Percentiles rank a stretch among this genome's conserved stretches.
Conservation (phyloP, 1,140 invertebrate genomes). For the Leptonema lineaticorne region DNA sequence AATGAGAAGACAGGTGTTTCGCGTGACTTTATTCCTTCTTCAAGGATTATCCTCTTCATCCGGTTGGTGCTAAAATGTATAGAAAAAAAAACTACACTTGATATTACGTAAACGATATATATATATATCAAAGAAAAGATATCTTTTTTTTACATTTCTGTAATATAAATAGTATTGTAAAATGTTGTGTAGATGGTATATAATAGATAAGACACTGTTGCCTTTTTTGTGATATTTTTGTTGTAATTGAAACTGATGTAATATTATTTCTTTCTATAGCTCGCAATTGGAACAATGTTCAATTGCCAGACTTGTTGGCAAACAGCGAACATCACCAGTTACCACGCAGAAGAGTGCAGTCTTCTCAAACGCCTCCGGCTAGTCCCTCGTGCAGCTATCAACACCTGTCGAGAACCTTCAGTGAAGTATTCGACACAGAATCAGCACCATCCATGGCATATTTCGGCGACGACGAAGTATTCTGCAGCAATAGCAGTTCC, state of each 20-base stretch:
- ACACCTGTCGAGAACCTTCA: constrained; percentile 34
- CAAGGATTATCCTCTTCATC: not conserved
- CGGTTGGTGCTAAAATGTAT: too few relatives aligned
- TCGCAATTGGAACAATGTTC: constrained; percentile 19
- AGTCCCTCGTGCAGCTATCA: constrained; percentile 31
- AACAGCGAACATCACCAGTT: not conserved
- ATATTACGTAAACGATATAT: too few relatives aligned
- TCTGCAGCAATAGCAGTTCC: not conserved
- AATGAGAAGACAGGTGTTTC: not conserved
- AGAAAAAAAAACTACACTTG: too few relatives aligned
- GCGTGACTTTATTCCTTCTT: not conserved
- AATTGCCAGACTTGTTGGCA: constrained; percentile 5
- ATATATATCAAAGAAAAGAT: too few relatives aligned
- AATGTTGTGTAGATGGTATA: too few relatives aligned
- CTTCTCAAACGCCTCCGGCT: constrained; percentile 10
- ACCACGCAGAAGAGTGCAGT: constrained; percentile 13
- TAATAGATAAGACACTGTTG: too few relatives aligned
- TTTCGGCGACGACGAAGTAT: constrained; percentile 33
- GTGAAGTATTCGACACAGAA: constrained; percentile 24
- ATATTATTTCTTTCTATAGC: constrained; percentile 23
- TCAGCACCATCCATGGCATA: not conserved
- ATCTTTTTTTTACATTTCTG: too few relatives aligned
- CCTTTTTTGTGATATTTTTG: too few relatives aligned
- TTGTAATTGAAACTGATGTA: too few relatives aligned
- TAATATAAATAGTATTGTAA: too few relatives aligned